phyloP scores from a whole-genome alignment of 2,797 vertebrate genomes.

The Spatula clypeata region DNA sequence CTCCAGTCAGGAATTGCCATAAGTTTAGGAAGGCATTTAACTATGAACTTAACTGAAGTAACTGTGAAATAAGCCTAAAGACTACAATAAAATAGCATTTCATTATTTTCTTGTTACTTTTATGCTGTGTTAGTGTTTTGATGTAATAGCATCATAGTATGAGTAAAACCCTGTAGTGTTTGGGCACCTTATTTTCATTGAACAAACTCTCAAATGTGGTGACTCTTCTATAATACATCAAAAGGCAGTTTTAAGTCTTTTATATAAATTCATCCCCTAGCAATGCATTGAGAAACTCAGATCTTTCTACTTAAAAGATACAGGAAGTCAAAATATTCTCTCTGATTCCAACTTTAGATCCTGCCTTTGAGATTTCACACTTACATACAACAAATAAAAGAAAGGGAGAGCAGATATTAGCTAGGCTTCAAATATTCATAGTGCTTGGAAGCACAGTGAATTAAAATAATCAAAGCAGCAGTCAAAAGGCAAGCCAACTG shows the following conservation, averaged over 20 bases:
- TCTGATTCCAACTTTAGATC: slow-evolving; percentile 23
- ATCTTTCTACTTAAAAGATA: not conserved
- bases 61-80: not conserved
- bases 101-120: not conserved
- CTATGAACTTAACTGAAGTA: not conserved
- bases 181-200: not conserved
- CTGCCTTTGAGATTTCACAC: not conserved
- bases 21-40: not conserved
- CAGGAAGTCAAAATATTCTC: not conserved
- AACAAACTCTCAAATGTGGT: not conserved
- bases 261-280: not conserved
- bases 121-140: not conserved
- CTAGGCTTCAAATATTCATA: not conserved
- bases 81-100: not conserved
- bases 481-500: not conserved
- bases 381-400: not conserved
- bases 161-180: not conserved
- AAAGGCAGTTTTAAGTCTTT: slow-evolving; percentile 1
- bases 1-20: not conserved
- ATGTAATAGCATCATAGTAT: not conserved
- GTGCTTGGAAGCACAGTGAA: not conserved
- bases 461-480: slow-evolving; percentile 17
- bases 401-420: not conserved
- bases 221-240: not conserved
- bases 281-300: not conserved